Evolutionary conservation across 2,888 invertebrate genomes (phyloP).

Genomic region (Aphrophora alni): DNA sequence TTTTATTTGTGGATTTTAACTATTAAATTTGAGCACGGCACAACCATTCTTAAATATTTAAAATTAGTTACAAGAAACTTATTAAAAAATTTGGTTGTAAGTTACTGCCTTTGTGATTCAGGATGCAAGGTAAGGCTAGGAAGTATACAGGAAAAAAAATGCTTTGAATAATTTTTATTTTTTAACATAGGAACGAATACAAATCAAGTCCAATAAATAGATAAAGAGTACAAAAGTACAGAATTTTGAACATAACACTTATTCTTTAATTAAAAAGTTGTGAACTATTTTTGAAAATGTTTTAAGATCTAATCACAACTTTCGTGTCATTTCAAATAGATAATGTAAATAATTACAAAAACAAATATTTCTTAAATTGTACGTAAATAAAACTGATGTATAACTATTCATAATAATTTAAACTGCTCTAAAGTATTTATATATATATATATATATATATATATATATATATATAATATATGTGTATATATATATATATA

Average conservation of each 20-base stretch:
- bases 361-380: neutral
- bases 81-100: too few species aligned
- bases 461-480: too few species aligned
- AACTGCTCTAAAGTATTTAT: neutral
- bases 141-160: neutral
- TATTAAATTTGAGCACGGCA: too few species aligned
- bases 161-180: neutral
- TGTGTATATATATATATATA: too few species aligned
- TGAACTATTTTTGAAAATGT: neutral
- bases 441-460: too few species aligned
- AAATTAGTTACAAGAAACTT: too few species aligned
- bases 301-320: neutral
- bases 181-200: conserved; percentile 4
- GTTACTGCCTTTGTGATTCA: too few species aligned
- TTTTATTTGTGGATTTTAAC: too few species aligned
- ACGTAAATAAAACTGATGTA: neutral
- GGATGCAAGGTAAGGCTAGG: too few species aligned
- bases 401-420: neutral
- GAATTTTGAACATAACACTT: neutral
- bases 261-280: neutral
- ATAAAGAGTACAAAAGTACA: neutral
- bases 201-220: neutral
- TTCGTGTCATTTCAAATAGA: neutral
- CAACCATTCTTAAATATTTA: too few species aligned
- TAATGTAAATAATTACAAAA: neutral